phyloP scores from a whole-genome alignment of 2,797 vertebrate species.

The Silurus lanzhouensis region DNA sequence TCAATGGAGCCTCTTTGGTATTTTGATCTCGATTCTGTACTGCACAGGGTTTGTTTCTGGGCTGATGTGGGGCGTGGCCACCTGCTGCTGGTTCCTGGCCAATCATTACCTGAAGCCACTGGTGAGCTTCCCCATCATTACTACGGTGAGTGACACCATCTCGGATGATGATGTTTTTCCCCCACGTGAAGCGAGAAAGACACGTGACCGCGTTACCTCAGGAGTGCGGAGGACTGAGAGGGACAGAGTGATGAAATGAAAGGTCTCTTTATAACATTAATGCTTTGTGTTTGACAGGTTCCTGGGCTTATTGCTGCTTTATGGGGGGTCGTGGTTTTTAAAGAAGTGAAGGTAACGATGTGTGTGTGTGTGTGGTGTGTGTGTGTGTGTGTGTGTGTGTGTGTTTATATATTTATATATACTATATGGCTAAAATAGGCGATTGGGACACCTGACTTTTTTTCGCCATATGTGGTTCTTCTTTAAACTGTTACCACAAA shows the following conservation, averaged over 20 bases:
- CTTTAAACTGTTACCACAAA: too few species aligned
- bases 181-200: not conserved
- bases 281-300: constrained; percentile 67
- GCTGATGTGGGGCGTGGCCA: constrained; percentile 81
- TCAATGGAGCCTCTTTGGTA: too few species aligned
- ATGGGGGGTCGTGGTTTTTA: constrained; percentile 82
- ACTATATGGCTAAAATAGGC: not conserved
- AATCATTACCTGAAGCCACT: constrained; percentile 83
- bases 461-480: too few species aligned
- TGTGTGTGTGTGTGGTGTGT: not conserved
- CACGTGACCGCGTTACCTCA: too few species aligned
- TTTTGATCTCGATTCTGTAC: not conserved
- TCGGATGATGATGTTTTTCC: too few species aligned
- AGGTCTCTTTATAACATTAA: not conserved
- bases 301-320: constrained; percentile 83
- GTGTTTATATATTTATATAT: not conserved
- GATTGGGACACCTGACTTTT: too few species aligned
- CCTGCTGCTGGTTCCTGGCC: constrained; percentile 84
- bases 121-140: constrained; percentile 86
- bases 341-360: constrained; percentile 59
- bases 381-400: not conserved
- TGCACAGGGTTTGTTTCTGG: constrained; percentile 66
- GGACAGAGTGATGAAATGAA: too few species aligned
- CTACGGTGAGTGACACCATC: constrained; percentile 76
- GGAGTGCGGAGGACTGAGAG: too few species aligned